Evolutionary conservation across 2,113 vertebrate genomes (phyloP).

Genomic region (Heterocephalus glaber): DNA sequence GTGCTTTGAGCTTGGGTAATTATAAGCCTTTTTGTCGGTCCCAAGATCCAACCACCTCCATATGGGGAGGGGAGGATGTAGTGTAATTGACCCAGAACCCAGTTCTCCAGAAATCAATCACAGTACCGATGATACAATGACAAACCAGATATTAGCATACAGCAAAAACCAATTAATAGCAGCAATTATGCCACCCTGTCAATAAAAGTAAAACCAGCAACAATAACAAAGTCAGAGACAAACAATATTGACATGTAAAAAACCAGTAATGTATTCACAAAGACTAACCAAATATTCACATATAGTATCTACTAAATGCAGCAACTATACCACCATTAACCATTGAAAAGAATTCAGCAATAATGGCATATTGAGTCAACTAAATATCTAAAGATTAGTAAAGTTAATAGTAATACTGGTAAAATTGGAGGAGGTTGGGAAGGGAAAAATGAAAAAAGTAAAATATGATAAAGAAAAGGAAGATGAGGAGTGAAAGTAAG

Average conservation of each 20-base stretch:
- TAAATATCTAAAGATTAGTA: background rate
- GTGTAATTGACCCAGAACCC: too few relatives aligned
- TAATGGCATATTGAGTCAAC: background rate
- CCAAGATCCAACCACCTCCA: too few relatives aligned
- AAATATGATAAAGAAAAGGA: background rate
- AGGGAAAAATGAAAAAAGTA: background rate
- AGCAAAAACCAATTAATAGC: background rate
- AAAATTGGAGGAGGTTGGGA: background rate
- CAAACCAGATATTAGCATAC: too few relatives aligned
- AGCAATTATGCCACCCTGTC: background rate
- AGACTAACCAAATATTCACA: background rate
- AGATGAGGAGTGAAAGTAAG: background rate
- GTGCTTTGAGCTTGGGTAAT: too few relatives aligned
- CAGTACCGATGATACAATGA: too few relatives aligned
- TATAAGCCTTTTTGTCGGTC: too few relatives aligned
- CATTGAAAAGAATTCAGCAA: background rate
- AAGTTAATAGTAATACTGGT: background rate
- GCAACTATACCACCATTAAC: background rate
- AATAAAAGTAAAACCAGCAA: background rate
- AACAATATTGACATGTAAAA: background rate
- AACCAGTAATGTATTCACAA: background rate
- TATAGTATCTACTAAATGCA: background rate
- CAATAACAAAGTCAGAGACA: background rate
- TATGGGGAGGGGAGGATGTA: too few relatives aligned
- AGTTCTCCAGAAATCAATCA: too few relatives aligned